Evolutionary conservation across 1,140 invertebrate genomes (phyloP).

Genomic region (Diplogasteroides magnus): DNA sequence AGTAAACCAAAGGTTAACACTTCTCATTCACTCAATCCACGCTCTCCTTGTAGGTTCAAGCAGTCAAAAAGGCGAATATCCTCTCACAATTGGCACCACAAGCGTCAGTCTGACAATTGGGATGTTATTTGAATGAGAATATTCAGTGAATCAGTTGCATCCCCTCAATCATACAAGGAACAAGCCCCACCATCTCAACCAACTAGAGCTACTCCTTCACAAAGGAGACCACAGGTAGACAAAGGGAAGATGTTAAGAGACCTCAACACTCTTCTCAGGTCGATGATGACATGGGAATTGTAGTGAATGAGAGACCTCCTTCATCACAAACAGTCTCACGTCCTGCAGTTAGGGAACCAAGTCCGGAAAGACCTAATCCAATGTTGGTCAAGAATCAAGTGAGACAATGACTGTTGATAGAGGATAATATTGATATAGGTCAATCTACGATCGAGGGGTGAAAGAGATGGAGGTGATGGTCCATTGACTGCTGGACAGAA

Average conservation of each 20-base stretch:
- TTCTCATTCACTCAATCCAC: no score
- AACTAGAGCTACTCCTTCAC: slow-evolving; percentile 15
- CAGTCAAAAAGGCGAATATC: slow-evolving; percentile 55
- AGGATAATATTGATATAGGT: no score
- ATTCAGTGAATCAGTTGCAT: slow-evolving; percentile 2
- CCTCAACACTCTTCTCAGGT: slow-evolving; percentile 19
- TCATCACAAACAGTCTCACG: slow-evolving; percentile 11
- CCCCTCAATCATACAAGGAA: slow-evolving; percentile 5
- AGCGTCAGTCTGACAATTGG: slow-evolving; percentile 22
- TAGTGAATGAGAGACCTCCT: slow-evolving; percentile 23
- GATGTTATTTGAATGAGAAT: no score
- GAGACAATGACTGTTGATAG: slow-evolving; percentile 6
- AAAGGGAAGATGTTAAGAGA: no score
- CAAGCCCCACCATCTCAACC: slow-evolving; percentile 16
- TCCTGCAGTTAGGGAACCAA: slow-evolving; percentile 33
- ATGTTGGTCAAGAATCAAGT: slow-evolving; percentile 49
- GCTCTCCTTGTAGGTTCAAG: slow-evolving; percentile 21
- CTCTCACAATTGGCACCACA: slow-evolving; percentile 42
- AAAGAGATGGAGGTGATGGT: slow-evolving; percentile 36
- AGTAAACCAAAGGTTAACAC: slow-evolving; percentile 45
- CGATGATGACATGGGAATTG: slow-evolving; percentile 55
- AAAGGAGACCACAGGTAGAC: slow-evolving; percentile 13
- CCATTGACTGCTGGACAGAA: slow-evolving; percentile 39
- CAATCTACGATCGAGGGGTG: slow-evolving; percentile 29
- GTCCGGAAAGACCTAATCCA: slow-evolving; percentile 29